These are phyloP conservation scores for Lochmaea capreae DNA, from an alignment of 2,888 invertebrate genomes.

Conservation along the genomic window DNA sequence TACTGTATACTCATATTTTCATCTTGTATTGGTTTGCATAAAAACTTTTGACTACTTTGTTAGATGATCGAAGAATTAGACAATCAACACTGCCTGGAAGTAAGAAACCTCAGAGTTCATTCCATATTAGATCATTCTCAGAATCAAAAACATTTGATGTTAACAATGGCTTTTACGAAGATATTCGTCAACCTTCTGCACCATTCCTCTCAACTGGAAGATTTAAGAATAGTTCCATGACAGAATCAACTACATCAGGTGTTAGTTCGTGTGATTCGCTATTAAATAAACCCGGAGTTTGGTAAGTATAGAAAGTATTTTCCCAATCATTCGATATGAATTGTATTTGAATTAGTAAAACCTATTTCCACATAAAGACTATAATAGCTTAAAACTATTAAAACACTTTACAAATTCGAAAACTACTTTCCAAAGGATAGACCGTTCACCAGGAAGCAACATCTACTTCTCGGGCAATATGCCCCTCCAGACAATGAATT, in stretches of 20 bases:
- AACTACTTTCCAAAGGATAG: no score
- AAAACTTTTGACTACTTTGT: slow-evolving; percentile 14
- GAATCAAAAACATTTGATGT: slow-evolving; percentile 79
- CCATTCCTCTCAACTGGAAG: slow-evolving; percentile 40
- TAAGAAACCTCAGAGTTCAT: slow-evolving; percentile 64
- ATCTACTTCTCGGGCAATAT: no score
- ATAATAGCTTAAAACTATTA: no score
- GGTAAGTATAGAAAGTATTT: slow-evolving; percentile 40
- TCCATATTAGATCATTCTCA: slow-evolving; percentile 74
- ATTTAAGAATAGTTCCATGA: slow-evolving; percentile 68
- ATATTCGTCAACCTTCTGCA: slow-evolving; percentile 55
- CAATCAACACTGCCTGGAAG: slow-evolving; percentile 71
- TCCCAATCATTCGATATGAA: background rate
- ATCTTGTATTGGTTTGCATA: no score
- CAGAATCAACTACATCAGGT: slow-evolving; percentile 86
- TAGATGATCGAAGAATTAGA: slow-evolving; percentile 51
- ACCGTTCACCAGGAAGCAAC: no score
- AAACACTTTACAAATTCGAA: no score
- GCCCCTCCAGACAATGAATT: no score
- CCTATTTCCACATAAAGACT: no score
- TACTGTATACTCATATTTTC: no score
- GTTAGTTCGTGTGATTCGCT: slow-evolving; percentile 83
- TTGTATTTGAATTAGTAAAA: background rate
- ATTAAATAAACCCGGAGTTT: slow-evolving; percentile 50
- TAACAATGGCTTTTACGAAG: slow-evolving; percentile 48